Evolutionary conservation across 1,140 invertebrate species (phyloP).

Genomic region (Leptinotarsa texana): DNA sequence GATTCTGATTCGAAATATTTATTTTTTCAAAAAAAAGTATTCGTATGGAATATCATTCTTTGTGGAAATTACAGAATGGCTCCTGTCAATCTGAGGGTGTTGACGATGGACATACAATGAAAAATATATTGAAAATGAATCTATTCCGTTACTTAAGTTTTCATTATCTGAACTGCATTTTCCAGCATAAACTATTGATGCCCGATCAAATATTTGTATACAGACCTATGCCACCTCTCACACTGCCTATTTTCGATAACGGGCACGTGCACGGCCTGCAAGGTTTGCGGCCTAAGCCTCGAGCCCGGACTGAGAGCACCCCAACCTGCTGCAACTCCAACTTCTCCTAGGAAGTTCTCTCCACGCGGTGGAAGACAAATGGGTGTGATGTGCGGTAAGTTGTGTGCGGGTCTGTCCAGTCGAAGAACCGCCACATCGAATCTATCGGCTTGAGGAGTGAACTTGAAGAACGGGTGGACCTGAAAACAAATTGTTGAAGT

Average conservation of each 20-base stretch:
- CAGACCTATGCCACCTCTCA: conserved; percentile 59
- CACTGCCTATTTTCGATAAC: conserved; percentile 85
- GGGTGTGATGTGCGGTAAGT: conserved; percentile 90
- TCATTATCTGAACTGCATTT: too few relatives aligned
- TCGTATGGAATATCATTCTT: too few relatives aligned
- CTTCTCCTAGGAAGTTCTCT: conserved; percentile 86
- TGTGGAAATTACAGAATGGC: too few relatives aligned
- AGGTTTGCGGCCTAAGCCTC: conserved; percentile 82
- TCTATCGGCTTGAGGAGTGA: conserved; percentile 87
- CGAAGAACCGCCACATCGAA: conserved; percentile 92
- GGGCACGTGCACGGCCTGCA: conserved; percentile 91
- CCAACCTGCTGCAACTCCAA: conserved; percentile 92
- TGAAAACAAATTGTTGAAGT: conserved; percentile 50
- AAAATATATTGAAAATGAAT: too few relatives aligned
- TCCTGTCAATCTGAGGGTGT: too few relatives aligned
- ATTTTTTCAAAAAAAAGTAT: too few relatives aligned
- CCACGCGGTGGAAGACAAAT: conserved; percentile 91
- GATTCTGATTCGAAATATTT: too few relatives aligned
- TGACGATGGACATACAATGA: too few relatives aligned
- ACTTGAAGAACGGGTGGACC: conserved; percentile 94
- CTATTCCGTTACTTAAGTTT: too few relatives aligned
- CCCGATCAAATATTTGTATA: not conserved
- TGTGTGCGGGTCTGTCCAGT: conserved; percentile 83
- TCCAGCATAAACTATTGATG: too few relatives aligned
- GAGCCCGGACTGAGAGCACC: conserved; percentile 88